Base-by-base conservation (phyloP, 2,888 invertebrate genomes). In the Apamea sordens region DNA sequence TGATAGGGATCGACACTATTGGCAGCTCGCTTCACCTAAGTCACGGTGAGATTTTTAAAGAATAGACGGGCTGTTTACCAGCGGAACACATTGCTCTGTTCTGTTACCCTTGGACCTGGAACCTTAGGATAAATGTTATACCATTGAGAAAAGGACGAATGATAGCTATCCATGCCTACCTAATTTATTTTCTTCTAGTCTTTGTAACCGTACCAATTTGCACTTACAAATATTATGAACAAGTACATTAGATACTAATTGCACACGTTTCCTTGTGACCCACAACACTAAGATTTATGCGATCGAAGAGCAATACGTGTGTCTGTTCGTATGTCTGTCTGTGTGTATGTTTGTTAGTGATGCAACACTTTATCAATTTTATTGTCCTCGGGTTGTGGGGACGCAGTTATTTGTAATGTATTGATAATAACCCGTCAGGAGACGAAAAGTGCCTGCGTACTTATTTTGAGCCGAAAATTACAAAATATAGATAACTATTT, bases 261-360 rank as follows among this genome's bases (percentile, higher is more conserved):
- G 73, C 64, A 44, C 7, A 64, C 32, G n/a, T 77, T 84, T 81
- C 77, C 74, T 80, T 47, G 50, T 87, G 79, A 80, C 81, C 87
- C 65, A 81, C 79, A 79, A 82, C 47, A 63, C 56, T n/a, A 75
- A 83, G 86, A 86, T 88, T 88, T 84, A 88, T 88, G 88, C 73
- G 88, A 80, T 72, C 86, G 82, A 86, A 81, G 88, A 78, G 72
- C 82, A 76, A 63, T 56, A 72, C 1, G 13, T 61, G 32, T 72
- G 70, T 61, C 50, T 64, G n/a, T 50, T n/a, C n/a, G 32, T 63
- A 36, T 8, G 69, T 63, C 11, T 61, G 44, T 67, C 15, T 81
- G 28, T 53, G 13, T 73, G 56, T 73, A 28, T 65, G 64, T 61
- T n/a, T 68, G 56, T 61, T 68, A 36, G 73, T 78, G 73, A 72